phyloP scores from a whole-genome alignment of 2,888 invertebrate species.

The Tetragonisca angustula region DNA sequence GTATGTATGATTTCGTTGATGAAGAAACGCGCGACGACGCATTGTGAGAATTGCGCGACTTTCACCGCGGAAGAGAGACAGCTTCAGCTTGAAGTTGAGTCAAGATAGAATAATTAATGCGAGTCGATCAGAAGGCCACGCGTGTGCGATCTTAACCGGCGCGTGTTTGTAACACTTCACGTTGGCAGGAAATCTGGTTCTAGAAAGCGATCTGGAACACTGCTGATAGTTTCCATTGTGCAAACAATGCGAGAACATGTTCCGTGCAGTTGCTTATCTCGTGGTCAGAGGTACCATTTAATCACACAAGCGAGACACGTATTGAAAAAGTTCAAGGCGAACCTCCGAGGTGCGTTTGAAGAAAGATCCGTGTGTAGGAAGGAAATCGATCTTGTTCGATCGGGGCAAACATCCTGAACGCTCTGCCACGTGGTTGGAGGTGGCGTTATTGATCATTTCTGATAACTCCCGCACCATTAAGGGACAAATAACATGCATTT shows the following conservation, averaged over 20 bases:
- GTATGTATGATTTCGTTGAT: neutral
- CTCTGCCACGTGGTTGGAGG: neutral
- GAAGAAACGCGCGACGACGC: neutral
- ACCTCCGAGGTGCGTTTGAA: neutral
- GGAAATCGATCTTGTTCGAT: neutral
- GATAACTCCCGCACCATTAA: neutral
- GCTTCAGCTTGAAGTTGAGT: too few relatives aligned
- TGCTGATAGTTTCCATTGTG: constrained; percentile 8
- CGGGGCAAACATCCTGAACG: neutral
- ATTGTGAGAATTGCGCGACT: neutral
- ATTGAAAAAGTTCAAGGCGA: constrained; percentile 14
- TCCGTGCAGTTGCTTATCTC: constrained; percentile 10
- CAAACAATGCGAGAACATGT: neutral
- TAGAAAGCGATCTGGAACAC: neutral
- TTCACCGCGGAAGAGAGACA: neutral
- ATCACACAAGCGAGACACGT: neutral
- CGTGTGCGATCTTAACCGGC: neutral
- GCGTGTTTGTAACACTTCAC: neutral
- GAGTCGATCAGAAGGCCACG: too few relatives aligned
- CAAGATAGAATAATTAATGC: too few relatives aligned
- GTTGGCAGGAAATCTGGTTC: neutral
- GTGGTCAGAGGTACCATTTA: constrained; percentile 2
- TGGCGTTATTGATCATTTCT: neutral
- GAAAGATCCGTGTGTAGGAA: neutral
- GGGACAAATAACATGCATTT: neutral